phyloP scores from a whole-genome alignment of 2,797 vertebrate species.

The Molossus molossus region DNA sequence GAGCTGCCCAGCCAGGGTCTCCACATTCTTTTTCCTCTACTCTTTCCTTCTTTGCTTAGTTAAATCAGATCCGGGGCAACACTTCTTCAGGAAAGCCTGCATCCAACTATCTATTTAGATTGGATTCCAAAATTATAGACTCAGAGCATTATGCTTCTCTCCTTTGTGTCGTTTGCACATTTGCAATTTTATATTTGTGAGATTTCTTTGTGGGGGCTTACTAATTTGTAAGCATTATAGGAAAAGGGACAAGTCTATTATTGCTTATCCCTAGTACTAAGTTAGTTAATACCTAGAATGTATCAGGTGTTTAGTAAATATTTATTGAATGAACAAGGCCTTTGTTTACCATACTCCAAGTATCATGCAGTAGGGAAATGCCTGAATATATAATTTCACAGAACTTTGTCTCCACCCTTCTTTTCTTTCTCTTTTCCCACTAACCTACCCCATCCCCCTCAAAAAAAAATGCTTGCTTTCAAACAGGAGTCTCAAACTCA shows the following conservation, averaged over 20 bases:
- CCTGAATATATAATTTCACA: neutral
- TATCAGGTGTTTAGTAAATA: slow-evolving; percentile 39
- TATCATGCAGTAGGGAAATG: neutral
- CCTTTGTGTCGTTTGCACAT: neutral
- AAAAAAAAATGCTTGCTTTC: slow-evolving; percentile 13
- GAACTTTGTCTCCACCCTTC: neutral
- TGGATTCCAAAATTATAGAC: slow-evolving; percentile 52
- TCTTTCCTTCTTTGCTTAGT: slow-evolving; percentile 38
- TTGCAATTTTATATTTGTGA: slow-evolving; percentile 26
- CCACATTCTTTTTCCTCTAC: neutral
- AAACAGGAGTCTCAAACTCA: slow-evolving; percentile 29
- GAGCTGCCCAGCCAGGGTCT: neutral
- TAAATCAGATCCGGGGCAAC: neutral
- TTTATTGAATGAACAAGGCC: slow-evolving; percentile 10
- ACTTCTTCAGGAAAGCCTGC: slow-evolving; percentile 43
- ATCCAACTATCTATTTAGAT: neutral
- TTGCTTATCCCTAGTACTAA: neutral
- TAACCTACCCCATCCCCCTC: neutral
- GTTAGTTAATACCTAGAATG: slow-evolving; percentile 18
- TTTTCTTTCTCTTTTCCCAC: neutral
- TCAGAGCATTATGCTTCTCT: neutral
- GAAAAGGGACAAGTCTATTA: neutral
- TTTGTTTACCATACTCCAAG: slow-evolving; percentile 24
- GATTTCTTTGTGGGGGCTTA: slow-evolving; percentile 5
- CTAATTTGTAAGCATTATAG: neutral